Evolutionary conservation across 2,797 vertebrate species (phyloP).

Genomic region (Parauchenoglanis ngamensis): DNA sequence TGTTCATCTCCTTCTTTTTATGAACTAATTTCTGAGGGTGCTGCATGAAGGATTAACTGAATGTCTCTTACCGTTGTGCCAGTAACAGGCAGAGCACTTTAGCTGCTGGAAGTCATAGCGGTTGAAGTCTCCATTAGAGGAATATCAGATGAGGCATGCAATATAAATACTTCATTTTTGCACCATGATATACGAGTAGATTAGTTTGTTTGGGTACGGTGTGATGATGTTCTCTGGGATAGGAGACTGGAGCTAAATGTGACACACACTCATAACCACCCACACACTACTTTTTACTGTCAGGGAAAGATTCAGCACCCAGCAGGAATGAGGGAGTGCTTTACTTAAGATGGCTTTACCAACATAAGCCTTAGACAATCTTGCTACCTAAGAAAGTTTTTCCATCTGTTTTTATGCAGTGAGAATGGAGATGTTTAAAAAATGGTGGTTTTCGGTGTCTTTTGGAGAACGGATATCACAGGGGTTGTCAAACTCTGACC

Average conservation of each 20-base stretch:
- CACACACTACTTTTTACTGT: neutral
- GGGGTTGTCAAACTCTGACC: too few species aligned
- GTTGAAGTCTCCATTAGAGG: constrained; percentile 44
- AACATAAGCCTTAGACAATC: neutral
- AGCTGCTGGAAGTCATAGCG: constrained; percentile 22
- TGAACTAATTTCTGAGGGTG: constrained; percentile 21
- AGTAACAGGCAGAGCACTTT: constrained; percentile 33
- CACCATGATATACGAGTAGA: constrained; percentile 18
- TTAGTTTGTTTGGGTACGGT: constrained; percentile 13
- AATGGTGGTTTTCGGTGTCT: neutral
- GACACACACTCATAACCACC: neutral
- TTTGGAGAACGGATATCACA: neutral
- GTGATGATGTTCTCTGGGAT: neutral
- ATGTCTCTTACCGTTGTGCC: constrained; percentile 27
- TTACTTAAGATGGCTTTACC: neutral
- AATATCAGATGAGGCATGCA: constrained; percentile 48
- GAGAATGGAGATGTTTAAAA: neutral
- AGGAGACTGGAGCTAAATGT: neutral
- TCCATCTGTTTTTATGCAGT: neutral
- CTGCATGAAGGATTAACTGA: constrained; percentile 28
- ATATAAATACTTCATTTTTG: constrained; percentile 42
- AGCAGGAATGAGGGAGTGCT: neutral
- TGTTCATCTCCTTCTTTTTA: constrained; percentile 25
- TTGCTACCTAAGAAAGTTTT: neutral
- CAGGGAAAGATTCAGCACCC: neutral